Evolutionary conservation across 2,888 invertebrate genomes (phyloP).

Genomic region (Iselma pallidipennis): DNA sequence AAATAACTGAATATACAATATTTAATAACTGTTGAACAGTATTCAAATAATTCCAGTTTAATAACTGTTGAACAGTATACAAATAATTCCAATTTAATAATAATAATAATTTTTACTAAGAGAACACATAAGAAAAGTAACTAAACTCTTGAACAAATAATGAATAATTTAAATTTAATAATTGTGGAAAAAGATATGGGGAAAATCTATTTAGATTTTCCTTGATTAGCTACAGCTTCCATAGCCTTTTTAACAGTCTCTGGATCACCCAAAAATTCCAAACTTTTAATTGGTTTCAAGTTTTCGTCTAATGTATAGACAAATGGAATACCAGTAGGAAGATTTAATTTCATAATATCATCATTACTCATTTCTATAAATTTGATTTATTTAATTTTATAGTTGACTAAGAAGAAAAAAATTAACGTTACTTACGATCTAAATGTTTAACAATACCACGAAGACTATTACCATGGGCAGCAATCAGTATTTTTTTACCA

Average conservation of each 20-base stretch:
- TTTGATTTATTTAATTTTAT: background rate
- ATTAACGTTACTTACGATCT: constrained; percentile 35
- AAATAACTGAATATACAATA: no score
- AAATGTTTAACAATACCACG: constrained; percentile 85
- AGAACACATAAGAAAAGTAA: no score
- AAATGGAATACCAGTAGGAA: constrained; percentile 81
- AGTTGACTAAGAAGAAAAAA: background rate
- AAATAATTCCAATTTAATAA: no score
- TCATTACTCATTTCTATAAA: constrained; percentile 67
- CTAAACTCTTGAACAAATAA: no score
- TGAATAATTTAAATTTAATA: no score
- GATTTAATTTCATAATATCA: constrained; percentile 74
- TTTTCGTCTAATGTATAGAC: constrained; percentile 75
- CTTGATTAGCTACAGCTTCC: constrained; percentile 78
- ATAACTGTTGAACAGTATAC: no score
- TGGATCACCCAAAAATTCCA: constrained; percentile 78
- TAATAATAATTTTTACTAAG: constrained; percentile 6
- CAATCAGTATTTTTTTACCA: constrained; percentile 80
- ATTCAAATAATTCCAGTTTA: no score
- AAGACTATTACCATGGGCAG: constrained; percentile 87
- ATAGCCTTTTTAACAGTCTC: constrained; percentile 77
- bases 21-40: no score
- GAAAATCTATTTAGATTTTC: constrained; percentile 70
- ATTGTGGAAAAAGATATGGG: no score
- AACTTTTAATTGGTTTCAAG: constrained; percentile 69